Base-by-base conservation (phyloP, 1,140 invertebrate species). In the Solenopsis fugax region DNA sequence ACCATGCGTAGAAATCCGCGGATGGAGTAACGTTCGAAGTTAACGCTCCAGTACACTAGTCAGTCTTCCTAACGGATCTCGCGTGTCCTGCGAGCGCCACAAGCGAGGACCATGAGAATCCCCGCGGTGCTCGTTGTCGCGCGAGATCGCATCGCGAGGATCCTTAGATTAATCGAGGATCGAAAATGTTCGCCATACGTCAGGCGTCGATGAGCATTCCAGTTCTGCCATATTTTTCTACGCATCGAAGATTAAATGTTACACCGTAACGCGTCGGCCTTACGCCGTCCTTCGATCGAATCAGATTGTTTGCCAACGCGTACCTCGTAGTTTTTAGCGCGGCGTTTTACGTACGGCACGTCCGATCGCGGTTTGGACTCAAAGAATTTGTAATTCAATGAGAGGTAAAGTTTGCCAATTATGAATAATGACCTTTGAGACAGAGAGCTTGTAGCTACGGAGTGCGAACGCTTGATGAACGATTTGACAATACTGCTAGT, bases 41-140 rank as follows among this genome's bases (percentile, higher is more conserved):
- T 89, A 84, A 90, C 77, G 80, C 80, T 85, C 41, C 24, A 89
- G 87, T 67, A 87, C 87, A 89, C 90, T 91, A 91, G 90, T 91
- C 90, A 90, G 90, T 89, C 58, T 76, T 88, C 58, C 69, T 89
- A 52, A 89, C 76, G 73, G 69, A 65, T 87, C 54, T 85, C 84
- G 71, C 81, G 65, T 52, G 54, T 86, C 69, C 72, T 65, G 76
- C 69, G 58, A 80, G 62, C 67, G 72, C 56, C 29, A 71, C n/a
- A 45, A 69, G n/a, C 69, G 16, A 41, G 52, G 45, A 62, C 34
- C 10, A 37, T 7, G 34, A n/a, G 37, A 34, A 45, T 72, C 24
- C 24, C 50, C 10, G 10, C 41, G 41, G n/a, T 58, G 37, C 48
- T 48, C 24, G 21, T 69, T 60, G 4, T 21, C 76, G 65, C 41